phyloP scores from a whole-genome alignment of 2,797 vertebrate species.

The Parauchenoglanis punctatus region DNA sequence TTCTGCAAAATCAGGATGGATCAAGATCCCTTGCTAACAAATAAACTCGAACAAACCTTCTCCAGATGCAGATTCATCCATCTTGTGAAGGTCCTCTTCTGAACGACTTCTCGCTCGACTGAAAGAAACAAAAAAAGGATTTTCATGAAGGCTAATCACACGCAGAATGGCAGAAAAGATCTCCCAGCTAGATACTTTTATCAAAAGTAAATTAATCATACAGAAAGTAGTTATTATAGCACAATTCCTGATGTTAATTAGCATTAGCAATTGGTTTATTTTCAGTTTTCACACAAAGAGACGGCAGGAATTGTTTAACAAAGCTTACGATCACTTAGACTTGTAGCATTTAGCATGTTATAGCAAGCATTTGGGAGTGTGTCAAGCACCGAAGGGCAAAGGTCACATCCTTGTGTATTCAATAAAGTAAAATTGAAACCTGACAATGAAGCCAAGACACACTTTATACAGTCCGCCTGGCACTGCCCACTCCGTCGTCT shows the following conservation, averaged over 20 bases:
- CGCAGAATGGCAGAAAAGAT: neutral
- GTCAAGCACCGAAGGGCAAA: neutral
- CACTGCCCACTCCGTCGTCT: slow-evolving; percentile 19
- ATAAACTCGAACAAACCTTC: slow-evolving; percentile 78
- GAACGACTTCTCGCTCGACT: slow-evolving; percentile 93
- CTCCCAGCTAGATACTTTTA: neutral
- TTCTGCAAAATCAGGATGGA: neutral
- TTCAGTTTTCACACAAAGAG: neutral
- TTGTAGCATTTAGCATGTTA: neutral
- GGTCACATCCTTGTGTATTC: slow-evolving; percentile 7
- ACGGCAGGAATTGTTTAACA: neutral
- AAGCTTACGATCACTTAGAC: neutral
- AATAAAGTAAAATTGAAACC: neutral
- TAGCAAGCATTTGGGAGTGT: neutral
- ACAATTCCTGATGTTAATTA: neutral
- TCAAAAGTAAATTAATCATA: neutral
- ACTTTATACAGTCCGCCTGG: slow-evolving; percentile 42
- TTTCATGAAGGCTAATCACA: neutral
- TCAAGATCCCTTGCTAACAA: neutral
- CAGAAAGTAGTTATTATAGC: slow-evolving; percentile 23
- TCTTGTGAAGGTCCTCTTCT: slow-evolving; percentile 97
- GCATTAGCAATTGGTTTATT: neutral
- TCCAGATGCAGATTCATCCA: slow-evolving; percentile 97
- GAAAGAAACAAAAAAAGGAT: slow-evolving; percentile 63
- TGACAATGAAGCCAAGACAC: slow-evolving; percentile 18